phyloP scores from a whole-genome alignment of 2,113 vertebrate species.

The Amphilophus citrinellus region DNA sequence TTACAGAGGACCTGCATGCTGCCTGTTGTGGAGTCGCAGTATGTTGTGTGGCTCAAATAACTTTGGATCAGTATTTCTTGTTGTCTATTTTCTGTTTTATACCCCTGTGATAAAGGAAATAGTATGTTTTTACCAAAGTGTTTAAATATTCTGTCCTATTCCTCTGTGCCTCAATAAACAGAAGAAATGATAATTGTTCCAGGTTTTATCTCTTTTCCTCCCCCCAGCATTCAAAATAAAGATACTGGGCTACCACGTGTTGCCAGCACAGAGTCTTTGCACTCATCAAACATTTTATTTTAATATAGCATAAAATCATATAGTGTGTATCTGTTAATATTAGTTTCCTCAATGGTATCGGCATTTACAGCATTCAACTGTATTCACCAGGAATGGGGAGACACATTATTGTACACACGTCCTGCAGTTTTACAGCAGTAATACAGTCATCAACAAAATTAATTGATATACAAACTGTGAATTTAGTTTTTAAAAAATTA shows the following conservation, averaged over 20 bases:
- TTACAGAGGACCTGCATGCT: constrained; percentile 43
- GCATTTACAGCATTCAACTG: not conserved
- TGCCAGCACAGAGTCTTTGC: not conserved
- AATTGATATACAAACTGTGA: not conserved
- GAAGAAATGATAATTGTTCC: not conserved
- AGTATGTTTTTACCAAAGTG: constrained; percentile 46
- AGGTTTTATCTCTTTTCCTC: not conserved
- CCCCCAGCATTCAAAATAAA: not conserved
- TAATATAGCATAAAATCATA: not conserved
- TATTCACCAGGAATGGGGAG: not conserved
- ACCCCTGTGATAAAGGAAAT: not conserved
- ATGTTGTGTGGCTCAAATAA: not conserved
- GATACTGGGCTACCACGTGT: accelerated
- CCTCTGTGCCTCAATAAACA: constrained; percentile 66
- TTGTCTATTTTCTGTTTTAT: constrained; percentile 9
- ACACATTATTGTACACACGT: not conserved
- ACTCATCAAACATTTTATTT: not conserved
- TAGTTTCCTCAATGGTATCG: not conserved
- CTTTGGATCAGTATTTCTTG: not conserved
- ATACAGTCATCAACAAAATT: not conserved
- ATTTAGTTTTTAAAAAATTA: not conserved
- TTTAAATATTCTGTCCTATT: constrained; percentile 15
- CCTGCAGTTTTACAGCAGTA: not conserved
- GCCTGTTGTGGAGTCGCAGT: constrained; percentile 24
- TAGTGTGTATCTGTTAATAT: not conserved